phyloP scores from a whole-genome alignment of 2,113 vertebrate genomes.

The Sebastes fasciatus region DNA sequence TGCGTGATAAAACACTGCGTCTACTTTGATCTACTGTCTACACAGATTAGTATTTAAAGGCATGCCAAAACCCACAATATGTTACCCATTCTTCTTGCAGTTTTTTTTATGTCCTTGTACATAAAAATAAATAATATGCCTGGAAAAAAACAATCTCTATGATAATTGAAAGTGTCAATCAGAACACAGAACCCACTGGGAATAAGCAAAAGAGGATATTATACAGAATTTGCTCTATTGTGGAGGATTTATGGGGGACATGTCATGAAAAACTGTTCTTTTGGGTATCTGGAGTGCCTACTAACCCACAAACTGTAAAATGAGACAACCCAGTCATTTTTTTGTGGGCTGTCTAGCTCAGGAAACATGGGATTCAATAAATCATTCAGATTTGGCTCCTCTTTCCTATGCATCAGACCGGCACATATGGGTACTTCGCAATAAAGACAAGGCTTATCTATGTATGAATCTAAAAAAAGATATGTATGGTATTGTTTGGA shows the following conservation, averaged over 20 bases:
- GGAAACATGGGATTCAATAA: no score
- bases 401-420: no score
- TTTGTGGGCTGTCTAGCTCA: no score
- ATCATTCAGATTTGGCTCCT: no score
- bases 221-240: not conserved
- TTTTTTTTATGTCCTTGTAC: not conserved
- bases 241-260: not conserved
- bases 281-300: no score
- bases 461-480: not conserved
- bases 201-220: not conserved
- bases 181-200: not conserved
- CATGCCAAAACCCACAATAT: not conserved
- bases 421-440: no score
- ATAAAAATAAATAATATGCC: not conserved
- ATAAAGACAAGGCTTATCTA: no score
- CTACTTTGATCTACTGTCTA: constrained; percentile 41
- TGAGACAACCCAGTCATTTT: no score
- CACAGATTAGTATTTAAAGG: constrained; percentile 1
- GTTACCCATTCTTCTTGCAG: not conserved
- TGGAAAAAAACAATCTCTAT: not conserved
- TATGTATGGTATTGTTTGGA: not conserved
- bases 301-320: no score
- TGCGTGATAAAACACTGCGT: constrained; percentile 44
- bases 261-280: no score
- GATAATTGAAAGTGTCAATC: constrained; percentile 6